A percentile compares a stretch with the other conserved stretches of the same genome.
These are phyloP conservation scores for Seladonia tumulorum DNA, from an alignment of 2,888 invertebrate genomes.

Conservation along the genomic window DNA sequence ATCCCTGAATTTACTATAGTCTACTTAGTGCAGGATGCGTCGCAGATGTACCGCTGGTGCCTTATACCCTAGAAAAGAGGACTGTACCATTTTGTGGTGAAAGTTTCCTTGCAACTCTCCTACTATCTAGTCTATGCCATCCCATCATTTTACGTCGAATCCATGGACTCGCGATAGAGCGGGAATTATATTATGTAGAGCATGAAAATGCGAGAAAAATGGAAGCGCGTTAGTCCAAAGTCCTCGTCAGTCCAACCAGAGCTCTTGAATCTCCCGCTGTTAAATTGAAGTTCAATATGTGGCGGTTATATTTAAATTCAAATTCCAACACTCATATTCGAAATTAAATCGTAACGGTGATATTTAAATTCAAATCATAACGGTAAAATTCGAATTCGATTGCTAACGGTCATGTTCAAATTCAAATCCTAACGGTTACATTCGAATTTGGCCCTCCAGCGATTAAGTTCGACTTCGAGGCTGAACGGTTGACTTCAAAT, in stretches of 20 bases:
- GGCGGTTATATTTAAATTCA: background rate
- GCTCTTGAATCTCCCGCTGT: background rate
- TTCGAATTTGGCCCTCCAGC: background rate
- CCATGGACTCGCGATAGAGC: background rate
- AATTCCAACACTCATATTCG: no score
- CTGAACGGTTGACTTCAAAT: background rate
- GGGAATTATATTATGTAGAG: conserved; percentile 10
- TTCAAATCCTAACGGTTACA: background rate
- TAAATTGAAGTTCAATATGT: no score
- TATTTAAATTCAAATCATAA: no score
- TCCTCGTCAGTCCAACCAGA: no score
- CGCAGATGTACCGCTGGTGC: conserved; percentile 6
- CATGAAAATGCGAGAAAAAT: background rate
- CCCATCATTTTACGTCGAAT: conserved; percentile 4
- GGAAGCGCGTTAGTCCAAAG: background rate
- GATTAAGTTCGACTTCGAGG: background rate
- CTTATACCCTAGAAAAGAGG: conserved; percentile 31
- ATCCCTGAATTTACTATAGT: conserved; percentile 29
- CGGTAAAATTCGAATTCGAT: background rate
- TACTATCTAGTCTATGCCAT: background rate
- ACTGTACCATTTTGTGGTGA: conserved; percentile 38
- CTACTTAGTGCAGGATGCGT: background rate
- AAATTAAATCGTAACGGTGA: no score
- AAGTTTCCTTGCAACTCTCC: conserved; percentile 34
- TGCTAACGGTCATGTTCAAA: background rate